These are phyloP conservation scores for Tadarida brasiliensis DNA, from an alignment of 2,797 vertebrate species.

Conservation along the genomic window DNA sequence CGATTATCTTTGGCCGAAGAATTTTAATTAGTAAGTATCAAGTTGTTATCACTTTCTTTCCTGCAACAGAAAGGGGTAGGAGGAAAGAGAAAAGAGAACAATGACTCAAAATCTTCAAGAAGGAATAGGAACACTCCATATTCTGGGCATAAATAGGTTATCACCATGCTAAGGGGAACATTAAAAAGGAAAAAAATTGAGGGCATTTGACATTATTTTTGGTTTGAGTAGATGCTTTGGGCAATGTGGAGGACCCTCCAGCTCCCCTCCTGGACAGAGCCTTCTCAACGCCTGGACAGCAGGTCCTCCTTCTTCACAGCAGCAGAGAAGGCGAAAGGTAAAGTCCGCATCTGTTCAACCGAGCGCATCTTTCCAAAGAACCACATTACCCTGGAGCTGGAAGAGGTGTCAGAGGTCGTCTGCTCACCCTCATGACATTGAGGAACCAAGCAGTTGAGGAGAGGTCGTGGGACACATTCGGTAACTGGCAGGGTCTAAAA, in stretches of 20 bases:
- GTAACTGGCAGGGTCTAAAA: neutral
- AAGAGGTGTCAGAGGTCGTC: neutral
- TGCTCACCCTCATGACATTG: neutral
- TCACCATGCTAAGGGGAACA: neutral
- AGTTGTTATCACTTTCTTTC: constrained; percentile 84
- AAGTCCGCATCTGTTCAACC: neutral
- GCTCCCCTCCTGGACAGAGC: neutral
- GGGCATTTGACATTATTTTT: neutral
- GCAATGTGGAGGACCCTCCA: neutral
- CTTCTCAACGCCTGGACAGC: neutral
- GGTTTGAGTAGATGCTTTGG: neutral
- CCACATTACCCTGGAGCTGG: neutral
- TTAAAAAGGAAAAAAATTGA: neutral
- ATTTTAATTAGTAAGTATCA: constrained; percentile 86
- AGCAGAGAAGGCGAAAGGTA: neutral
- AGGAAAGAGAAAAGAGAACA: constrained; percentile 9
- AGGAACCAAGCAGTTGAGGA: neutral
- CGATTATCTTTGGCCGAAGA: neutral
- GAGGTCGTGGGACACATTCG: neutral
- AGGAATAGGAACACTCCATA: neutral
- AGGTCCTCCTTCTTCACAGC: neutral
- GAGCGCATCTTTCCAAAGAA: neutral
- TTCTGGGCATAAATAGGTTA: neutral
- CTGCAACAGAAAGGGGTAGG: constrained; percentile 80
- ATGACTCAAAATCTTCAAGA: constrained; percentile 3